phyloP scores from a whole-genome alignment of 2,888 invertebrate species.

The Conomelus anceps region DNA sequence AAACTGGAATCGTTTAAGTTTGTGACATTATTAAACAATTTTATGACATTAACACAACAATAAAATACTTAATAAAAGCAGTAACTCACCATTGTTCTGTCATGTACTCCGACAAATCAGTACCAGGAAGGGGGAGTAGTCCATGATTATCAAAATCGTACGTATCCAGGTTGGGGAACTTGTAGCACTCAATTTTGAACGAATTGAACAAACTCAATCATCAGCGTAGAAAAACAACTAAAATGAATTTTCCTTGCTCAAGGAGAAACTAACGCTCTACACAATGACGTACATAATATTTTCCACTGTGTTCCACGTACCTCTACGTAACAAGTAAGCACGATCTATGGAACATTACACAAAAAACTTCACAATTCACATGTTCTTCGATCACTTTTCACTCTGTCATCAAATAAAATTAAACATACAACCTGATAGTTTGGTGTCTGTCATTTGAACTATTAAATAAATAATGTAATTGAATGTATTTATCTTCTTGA shows the following conservation, averaged over 20 bases:
- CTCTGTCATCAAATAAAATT: background rate
- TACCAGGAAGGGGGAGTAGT: background rate
- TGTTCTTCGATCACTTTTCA: background rate
- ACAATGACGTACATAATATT: background rate
- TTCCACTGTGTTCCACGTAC: too few relatives aligned
- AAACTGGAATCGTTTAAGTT: too few relatives aligned
- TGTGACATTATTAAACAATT: background rate
- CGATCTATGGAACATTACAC: background rate
- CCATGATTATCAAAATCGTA: slow-evolving; percentile 3
- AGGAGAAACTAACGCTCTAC: background rate
- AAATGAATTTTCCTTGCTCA: background rate
- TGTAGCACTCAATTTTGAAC: background rate
- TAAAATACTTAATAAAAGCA: background rate
- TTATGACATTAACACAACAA: background rate
- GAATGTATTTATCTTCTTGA: background rate
- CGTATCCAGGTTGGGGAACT: slow-evolving; percentile 3
- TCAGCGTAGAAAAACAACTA: too few relatives aligned
- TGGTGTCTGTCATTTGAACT: background rate
- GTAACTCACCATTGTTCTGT: background rate
- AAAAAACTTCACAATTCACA: background rate
- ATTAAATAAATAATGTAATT: too few relatives aligned
- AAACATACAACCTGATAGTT: background rate
- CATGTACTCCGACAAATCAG: slow-evolving; percentile 1
- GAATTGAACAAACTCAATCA: background rate
- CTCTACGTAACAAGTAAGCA: too few relatives aligned